Base-by-base conservation (phyloP, 2,797 vertebrate genomes). In the Pampus argenteus region DNA sequence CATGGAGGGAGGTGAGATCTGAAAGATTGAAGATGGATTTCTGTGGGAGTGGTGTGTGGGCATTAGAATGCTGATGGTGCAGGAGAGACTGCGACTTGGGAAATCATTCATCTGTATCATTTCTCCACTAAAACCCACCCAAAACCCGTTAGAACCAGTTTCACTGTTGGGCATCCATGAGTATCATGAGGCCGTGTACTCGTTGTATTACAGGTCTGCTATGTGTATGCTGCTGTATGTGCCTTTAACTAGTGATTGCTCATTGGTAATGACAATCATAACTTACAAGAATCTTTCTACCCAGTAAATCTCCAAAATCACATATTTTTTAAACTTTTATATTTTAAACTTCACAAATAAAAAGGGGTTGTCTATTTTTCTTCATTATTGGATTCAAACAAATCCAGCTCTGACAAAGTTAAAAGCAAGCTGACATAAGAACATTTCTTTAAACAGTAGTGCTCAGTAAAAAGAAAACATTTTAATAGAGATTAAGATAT, bases 41-140 rank as follows among this genome's bases (percentile, higher is more conserved):
- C 80, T 87, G 83, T 88, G 74, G 86, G 88, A 88, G 87, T 81
- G 83, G 73, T 93, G 89, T 87, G 88, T 89, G 88, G 89, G 91
- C 84, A 87, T 88, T 87, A 84, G 81, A 87, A 92, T 92, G 89
- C 91, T 92, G 91, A 91, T 90, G 78, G 88, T 89, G 91, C 90
- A 89, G 80, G 79, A 81, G 85, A 85, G 83, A 57, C 71, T 83
- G 79, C 68, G 74, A 83, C 87, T 85, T 74, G 86, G 89, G 90
- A 90, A 91, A 90, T 91, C 85, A 88, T 75, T 91, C 79, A 78
- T 87, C 87, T 91, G 81, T 86, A 88, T 88, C 84, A 85, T 80
- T 83, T 75, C 78, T 84, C 65, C 74, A 70, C 89, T 89, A 68
- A 78, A 90, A 90, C 68, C 57, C 71, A 63, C 58, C n/a, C n/a